A percentile compares a stretch with the other conserved stretches of the same genome.
Conservation (phyloP, 2,888 invertebrate species). For the Ischnura elegans region DNA sequence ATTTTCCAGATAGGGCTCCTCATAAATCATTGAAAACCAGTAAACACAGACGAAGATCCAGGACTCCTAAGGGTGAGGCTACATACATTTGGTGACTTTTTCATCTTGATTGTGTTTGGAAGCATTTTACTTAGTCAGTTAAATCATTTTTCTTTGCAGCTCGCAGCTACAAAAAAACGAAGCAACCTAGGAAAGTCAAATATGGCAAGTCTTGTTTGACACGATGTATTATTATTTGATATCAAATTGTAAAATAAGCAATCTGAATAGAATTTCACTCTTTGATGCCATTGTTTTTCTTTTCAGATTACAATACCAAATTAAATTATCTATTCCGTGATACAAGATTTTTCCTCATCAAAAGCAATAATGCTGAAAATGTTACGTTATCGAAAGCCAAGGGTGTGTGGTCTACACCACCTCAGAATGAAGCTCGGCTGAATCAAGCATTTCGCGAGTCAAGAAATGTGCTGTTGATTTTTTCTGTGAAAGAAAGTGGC, state of each 20-base stretch:
- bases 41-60: constrained; percentile 18
- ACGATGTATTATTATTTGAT: too few relatives aligned
- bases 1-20: constrained; percentile 16
- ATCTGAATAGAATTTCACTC: background rate
- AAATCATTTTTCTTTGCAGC: constrained; percentile 46
- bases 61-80: constrained; percentile 9
- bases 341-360: constrained; percentile 96
- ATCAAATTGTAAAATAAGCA: background rate
- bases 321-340: constrained; percentile 96
- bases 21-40: constrained; percentile 1
- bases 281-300: background rate
- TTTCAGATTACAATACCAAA: constrained; percentile 88
- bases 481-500: constrained; percentile 98
- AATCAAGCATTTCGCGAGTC: constrained; percentile 96
- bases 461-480: constrained; percentile 95
- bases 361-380: constrained; percentile 98
- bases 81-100: background rate
- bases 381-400: constrained; percentile 95
- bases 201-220: constrained; percentile 68
- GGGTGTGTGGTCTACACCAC: constrained; percentile 98
- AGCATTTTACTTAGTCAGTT: background rate
- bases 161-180: constrained; percentile 68
- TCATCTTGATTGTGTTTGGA: background rate
- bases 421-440: constrained; percentile 97
- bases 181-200: constrained; percentile 68